Evolutionary conservation across 2,888 invertebrate genomes (phyloP).

Genomic region (Lymantria monacha): DNA sequence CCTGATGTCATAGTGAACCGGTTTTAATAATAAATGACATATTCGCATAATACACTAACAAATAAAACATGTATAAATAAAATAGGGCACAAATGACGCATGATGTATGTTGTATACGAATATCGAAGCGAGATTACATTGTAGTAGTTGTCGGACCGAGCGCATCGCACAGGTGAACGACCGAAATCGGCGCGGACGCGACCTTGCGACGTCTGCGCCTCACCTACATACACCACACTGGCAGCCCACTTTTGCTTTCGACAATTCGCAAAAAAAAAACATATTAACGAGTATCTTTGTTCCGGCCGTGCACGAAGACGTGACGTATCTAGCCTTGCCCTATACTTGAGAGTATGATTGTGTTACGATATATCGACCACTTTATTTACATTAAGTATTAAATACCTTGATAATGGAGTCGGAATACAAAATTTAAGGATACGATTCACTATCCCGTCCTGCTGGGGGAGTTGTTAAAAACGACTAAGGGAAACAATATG

Average conservation of each 20-base stretch:
- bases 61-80: slow-evolving; percentile 3
- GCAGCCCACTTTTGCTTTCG: slow-evolving; percentile 79
- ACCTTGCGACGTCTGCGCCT: slow-evolving; percentile 74
- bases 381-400: neutral
- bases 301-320: slow-evolving; percentile 11
- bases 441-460: too few relatives aligned
- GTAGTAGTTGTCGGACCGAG: slow-evolving; percentile 33
- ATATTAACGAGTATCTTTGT: slow-evolving; percentile 39
- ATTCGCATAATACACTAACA: neutral
- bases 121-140: slow-evolving; percentile 46
- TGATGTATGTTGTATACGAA: slow-evolving; percentile 33
- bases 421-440: too few relatives aligned
- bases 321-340: slow-evolving; percentile 24
- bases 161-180: slow-evolving; percentile 64
- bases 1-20: neutral
- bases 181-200: slow-evolving; percentile 79
- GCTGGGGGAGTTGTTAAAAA: too few relatives aligned
- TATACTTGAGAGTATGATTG: slow-evolving; percentile 6
- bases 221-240: slow-evolving; percentile 78
- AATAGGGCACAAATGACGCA: slow-evolving; percentile 16
- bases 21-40: neutral
- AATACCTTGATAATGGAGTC: too few relatives aligned
- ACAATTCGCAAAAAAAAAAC: slow-evolving; percentile 76
- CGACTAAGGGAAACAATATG: too few relatives aligned
- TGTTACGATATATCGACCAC: neutral